Evolutionary conservation across 2,888 invertebrate genomes (phyloP), one percentile per base, ranked within the genome.

Genomic region (Acleris sparsana): DNA sequence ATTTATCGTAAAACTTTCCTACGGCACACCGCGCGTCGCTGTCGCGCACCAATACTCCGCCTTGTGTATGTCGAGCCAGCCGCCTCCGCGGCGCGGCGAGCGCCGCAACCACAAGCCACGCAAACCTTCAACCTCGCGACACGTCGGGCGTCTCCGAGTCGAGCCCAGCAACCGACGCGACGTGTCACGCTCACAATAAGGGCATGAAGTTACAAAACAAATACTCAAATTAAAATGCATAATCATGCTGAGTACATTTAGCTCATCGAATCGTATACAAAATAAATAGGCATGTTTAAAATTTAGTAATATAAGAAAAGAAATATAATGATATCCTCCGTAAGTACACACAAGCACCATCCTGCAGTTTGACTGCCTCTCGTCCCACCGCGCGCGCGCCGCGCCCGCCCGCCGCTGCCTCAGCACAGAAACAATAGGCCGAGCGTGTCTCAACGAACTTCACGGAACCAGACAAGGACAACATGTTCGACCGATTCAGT

Each of bases 1-100:
- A 92, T 92, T 92, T 92, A 92, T 92, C 91, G 89, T 91, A 91
- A 92, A 92, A 90, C 90, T 88, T 88, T 88, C 90, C 88, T 89
- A 91, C 87, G 89, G 87, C 89, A 89, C 86, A 88, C 88, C 87
- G 88, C 89, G 88, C 89, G 86, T 88, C 86, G 85, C 88, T 85
- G 84, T 84, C 87, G 87, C 90, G 88, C 88, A 82, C 89, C 90
- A 82, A 88, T 88, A 89, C 87, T 87, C 85, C 87, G 88, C 85
- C 87, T 88, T 88, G 90, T 89, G 89, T 88, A 87, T 89, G 91
- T 87, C 85, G 89, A 88, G 88, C 83, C 75, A 75, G 61, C 69
- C 64, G 9, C 57, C 73, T 44, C 74, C 68, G 68, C 70, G 56
- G 58, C 63, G 55, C 68, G 53, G n/a, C n/a, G n/a, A n/a, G 46